These are phyloP conservation scores for Micrasema longulum DNA, from an alignment of 1,140 invertebrate genomes.

Conservation along the genomic window DNA sequence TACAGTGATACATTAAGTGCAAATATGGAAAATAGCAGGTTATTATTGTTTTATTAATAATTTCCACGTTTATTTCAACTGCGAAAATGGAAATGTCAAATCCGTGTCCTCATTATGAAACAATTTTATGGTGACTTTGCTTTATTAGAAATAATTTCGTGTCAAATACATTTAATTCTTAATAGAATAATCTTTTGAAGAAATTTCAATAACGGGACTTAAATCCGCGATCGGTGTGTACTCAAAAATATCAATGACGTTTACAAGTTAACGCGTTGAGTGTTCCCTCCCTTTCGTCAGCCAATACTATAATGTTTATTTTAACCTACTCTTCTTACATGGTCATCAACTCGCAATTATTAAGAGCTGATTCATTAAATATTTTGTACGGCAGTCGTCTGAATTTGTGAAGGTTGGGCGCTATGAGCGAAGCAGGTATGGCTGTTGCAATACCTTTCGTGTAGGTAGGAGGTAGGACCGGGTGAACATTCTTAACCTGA, in stretches of 20 bases:
- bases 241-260: neutral
- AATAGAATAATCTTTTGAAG: too few species aligned
- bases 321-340: too few species aligned
- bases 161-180: too few species aligned
- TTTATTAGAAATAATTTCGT: neutral
- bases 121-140: constrained; percentile 17
- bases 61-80: neutral
- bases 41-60: constrained; percentile 31
- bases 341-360: constrained; percentile 44
- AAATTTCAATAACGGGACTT: too few species aligned
- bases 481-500: constrained; percentile 14
- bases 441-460: constrained; percentile 43
- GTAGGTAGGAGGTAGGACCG: constrained; percentile 38
- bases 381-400: constrained; percentile 35
- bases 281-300: too few species aligned
- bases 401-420: constrained; percentile 34
- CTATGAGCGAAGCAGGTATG: constrained; percentile 9
- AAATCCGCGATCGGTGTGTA: neutral
- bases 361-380: constrained; percentile 35
- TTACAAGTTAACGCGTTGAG: constrained; percentile 6
- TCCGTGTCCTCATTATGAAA: constrained; percentile 26
- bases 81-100: constrained; percentile 20
- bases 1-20: constrained; percentile 53
- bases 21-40: constrained; percentile 55
- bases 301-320: too few species aligned